Evolutionary conservation across 2,797 vertebrate genomes (phyloP).

Genomic region (Falco rusticolus): DNA sequence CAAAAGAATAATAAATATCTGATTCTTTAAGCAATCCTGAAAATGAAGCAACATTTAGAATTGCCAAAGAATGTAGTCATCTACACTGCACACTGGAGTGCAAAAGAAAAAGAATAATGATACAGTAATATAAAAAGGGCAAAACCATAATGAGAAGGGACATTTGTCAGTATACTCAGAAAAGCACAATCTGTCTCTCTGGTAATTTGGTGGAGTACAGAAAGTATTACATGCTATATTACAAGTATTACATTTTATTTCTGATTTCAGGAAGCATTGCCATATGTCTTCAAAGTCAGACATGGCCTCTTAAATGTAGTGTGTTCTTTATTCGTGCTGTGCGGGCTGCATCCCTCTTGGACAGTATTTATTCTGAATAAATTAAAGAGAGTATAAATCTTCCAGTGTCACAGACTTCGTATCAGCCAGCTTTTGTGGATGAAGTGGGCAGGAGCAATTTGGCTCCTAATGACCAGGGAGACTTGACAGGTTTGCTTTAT

Average conservation of each 20-base stretch:
- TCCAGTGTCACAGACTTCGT: background rate
- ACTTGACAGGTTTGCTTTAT: constrained; percentile 36
- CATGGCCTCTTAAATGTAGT: constrained; percentile 66
- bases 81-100: constrained; percentile 7
- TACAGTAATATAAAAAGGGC: constrained; percentile 61
- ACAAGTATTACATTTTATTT: constrained; percentile 64
- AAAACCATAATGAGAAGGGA: constrained; percentile 57
- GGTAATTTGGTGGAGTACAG: constrained; percentile 66
- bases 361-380: constrained; percentile 21
- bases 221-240: constrained; percentile 69
- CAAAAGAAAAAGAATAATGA: constrained; percentile 55
- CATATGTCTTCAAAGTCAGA: constrained; percentile 71
- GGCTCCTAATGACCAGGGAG: background rate
- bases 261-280: constrained; percentile 70
- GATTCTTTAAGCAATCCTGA: constrained; percentile 34
- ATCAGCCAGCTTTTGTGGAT: constrained; percentile 39
- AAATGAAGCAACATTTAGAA: constrained; percentile 32
- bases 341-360: background rate
- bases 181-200: constrained; percentile 68
- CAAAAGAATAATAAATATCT: background rate
- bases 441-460: constrained; percentile 39
- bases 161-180: constrained; percentile 66
- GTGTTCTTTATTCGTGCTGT: constrained; percentile 43
- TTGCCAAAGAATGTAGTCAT: background rate
- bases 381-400: constrained; percentile 29